Base-by-base conservation (phyloP, 2,113 vertebrate genomes). In the Struthidea cinerea region DNA sequence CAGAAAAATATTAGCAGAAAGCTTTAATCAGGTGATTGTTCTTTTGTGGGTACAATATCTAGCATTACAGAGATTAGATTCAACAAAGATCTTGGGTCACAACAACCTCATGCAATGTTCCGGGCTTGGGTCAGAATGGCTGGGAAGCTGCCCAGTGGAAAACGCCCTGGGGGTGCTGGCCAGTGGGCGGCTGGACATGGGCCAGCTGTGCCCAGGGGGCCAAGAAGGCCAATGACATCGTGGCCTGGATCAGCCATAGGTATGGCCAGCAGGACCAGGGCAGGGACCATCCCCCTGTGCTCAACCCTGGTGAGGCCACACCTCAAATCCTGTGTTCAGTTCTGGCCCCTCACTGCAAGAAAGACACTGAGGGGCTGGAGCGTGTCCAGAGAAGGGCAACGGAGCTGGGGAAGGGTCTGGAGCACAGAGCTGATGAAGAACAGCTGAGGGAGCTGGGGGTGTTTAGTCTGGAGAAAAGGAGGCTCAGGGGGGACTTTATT, bases 231-330 rank as follows among this genome's bases (percentile, higher is more conserved):
- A 10, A 0, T 2, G 3, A 15, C 52, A 81, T 5, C 47, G 63
- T 80, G 74, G 47, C 11, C 2, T 84, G 17, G 2, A 21, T 20
- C 52, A 80, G 33, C 1, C 10, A 0, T 2, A 2, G 41, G 41
- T 13, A 56, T n/a, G 56, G 7, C 16, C 39, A 75, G 56, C 33
- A 80, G 57, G 41, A 52, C 0, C 1, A 50, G n/a, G 53, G 20
- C 5, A 33, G 42, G 1, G 52, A 63, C 0, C 0, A 0, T 27
- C 1, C 23, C 27, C 23, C 52, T 56, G 35, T 30, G 2, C 50
- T 35, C 0, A 0, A 24, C 24, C 11, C 39, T 70, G 61, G 0
- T 50, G 42, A 65, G n/a, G 52, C 11, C 6, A 1, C 33, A 80
- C 1, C 20, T 84, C 1, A 0, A 81, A 7, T 61, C 0, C 47